Base-by-base conservation (phyloP, 2,797 vertebrate genomes). In the Megalops cyprinoides region DNA sequence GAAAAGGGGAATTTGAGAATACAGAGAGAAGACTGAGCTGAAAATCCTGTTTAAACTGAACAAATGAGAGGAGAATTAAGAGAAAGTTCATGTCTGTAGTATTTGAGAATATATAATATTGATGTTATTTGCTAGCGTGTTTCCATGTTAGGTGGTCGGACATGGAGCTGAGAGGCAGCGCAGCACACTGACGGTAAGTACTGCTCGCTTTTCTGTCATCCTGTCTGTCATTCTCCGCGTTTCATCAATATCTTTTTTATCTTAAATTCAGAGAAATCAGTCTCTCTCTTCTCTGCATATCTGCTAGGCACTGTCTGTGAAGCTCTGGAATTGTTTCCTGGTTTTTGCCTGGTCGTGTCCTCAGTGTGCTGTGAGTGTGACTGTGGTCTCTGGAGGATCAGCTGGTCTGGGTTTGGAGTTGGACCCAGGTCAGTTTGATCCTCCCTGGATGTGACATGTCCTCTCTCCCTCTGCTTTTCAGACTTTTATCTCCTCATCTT, bases 131-230 rank as follows among this genome's bases (percentile, higher is more conserved):
- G 9, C 3, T 65, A 15, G 12, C n/a, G 10, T 51, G 37, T 78
- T n/a, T 34, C 10, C 60, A 42, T 74, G 12, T 31, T 3, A 49
- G 18, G 0, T 80, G 31, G 62, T 28, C 39, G 82, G 58, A 80
- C 67, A 49, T 76, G 71, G 25, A 75, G 81, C 75, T 1, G 46
- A 78, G 65, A 81, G 53, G 34, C 44, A 39, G 7, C 56, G 56
- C 28, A 6, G 49, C 42, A 25, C 1, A 76, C 14, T 80, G 74
- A 83, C 18, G 82, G 90, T 90, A 10, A 87, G 90, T 84, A 51
- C 39, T 44, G 28, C 1, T 51, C 15, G 18, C 37, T 7, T 9
- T 28, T 62, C 55, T 62, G 7, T 37, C 25, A 37, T 1, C 78
- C 39, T 62, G 18, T 42, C 28, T 15, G 15, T 60, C 10, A 44